Evolutionary conservation across 2,797 vertebrate species (phyloP).

Genomic region (Pagetopsis macropterus): DNA sequence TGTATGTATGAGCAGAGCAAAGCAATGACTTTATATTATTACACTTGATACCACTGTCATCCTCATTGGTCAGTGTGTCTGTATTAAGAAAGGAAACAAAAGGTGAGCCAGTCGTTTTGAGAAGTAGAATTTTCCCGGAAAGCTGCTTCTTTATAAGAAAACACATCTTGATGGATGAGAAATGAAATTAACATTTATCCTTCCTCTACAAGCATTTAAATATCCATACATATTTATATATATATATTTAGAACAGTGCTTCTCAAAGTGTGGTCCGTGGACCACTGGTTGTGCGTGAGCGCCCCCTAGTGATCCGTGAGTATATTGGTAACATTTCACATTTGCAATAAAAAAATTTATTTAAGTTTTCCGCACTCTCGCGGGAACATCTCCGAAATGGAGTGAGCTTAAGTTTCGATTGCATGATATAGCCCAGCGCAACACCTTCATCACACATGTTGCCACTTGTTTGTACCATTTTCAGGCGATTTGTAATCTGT

Average conservation of each 20-base stretch:
- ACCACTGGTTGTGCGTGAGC: no score
- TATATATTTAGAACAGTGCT: background rate
- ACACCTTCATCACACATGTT: no score
- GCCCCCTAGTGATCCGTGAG: no score
- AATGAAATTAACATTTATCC: background rate
- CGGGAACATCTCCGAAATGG: no score
- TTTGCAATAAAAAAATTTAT: accelerated
- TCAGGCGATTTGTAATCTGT: no score
- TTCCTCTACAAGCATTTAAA: slow-evolving; percentile 1
- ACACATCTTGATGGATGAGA: slow-evolving; percentile 1
- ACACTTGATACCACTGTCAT: background rate
- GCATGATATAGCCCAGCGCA: no score
- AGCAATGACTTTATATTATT: background rate
- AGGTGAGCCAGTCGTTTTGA: background rate
- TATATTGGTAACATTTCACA: no score
- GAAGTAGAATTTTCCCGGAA: background rate
- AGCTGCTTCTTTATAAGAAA: background rate
- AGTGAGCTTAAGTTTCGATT: no score
- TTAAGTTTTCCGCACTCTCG: no score
- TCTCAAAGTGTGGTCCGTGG: no score
- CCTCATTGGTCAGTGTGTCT: background rate
- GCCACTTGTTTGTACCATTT: no score
- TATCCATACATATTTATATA: no score
- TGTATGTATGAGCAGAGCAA: background rate
- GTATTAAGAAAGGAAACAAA: background rate